A percentile compares a stretch with the other conserved stretches of the same genome.
These are phyloP conservation scores for Xyrichtys novacula DNA, from an alignment of 2,797 vertebrate species.

Conservation along the genomic window DNA sequence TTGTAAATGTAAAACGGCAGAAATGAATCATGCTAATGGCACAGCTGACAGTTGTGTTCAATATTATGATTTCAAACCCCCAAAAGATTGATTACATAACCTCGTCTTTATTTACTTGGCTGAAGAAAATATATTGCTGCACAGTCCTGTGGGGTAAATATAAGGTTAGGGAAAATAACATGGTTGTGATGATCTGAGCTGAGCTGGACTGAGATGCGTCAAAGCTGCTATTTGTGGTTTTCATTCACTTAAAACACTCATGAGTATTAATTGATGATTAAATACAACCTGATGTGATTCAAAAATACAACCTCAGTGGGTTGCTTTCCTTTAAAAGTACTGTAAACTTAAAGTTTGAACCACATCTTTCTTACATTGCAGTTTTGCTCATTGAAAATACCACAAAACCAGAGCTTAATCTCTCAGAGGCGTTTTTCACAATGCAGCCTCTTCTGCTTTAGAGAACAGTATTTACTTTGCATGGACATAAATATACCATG, in stretches of 20 bases:
- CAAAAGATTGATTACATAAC: constrained; percentile 88
- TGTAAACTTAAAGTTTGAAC: constrained; percentile 10
- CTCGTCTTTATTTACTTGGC: constrained; percentile 85
- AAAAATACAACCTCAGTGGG: constrained; percentile 15
- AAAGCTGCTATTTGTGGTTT: constrained; percentile 33
- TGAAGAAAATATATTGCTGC: constrained; percentile 76
- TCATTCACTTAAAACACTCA: constrained; percentile 14
- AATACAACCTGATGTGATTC: constrained; percentile 19
- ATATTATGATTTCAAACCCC: constrained; percentile 88
- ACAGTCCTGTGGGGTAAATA: constrained; percentile 74
- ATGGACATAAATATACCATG: constrained; percentile 31
- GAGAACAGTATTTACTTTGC: constrained; percentile 36
- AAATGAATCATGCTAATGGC: constrained; percentile 90
- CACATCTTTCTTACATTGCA: background rate
- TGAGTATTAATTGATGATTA: constrained; percentile 28
- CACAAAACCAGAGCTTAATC: constrained; percentile 14
- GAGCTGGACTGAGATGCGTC: constrained; percentile 33
- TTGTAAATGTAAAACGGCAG: constrained; percentile 87
- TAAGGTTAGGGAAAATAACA: constrained; percentile 67
- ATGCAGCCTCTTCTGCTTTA: constrained; percentile 5
- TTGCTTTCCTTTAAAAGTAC: background rate
- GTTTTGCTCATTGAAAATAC: constrained; percentile 28
- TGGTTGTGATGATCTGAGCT: constrained; percentile 45
- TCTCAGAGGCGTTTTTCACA: constrained; percentile 7
- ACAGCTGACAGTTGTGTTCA: constrained; percentile 87